Conservation (phyloP, 2,888 invertebrate genomes). For the Ptilodon capucinus region DNA sequence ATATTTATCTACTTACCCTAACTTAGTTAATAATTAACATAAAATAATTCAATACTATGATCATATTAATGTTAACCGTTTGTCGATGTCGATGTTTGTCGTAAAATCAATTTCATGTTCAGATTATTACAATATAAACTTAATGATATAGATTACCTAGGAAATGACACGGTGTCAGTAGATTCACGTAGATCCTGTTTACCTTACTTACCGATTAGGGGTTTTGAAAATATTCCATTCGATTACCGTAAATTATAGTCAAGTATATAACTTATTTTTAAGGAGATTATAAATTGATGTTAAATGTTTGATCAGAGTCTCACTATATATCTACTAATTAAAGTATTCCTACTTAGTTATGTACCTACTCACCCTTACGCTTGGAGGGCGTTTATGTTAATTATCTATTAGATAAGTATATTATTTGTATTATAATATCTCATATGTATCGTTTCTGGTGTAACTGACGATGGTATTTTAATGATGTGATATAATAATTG, state of each 20-base stretch:
- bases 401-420: too few species aligned
- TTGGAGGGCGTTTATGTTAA: too few species aligned
- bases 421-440: too few species aligned
- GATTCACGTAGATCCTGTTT: slow-evolving; percentile 2
- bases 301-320: too few species aligned
- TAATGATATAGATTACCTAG: slow-evolving; percentile 6
- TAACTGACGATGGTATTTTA: not conserved
- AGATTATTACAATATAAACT: slow-evolving; percentile 12
- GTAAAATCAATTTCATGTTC: slow-evolving; percentile 18
- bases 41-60: slow-evolving; percentile 24
- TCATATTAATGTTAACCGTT: slow-evolving; percentile 16
- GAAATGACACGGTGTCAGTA: slow-evolving; percentile 20
- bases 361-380: too few species aligned
- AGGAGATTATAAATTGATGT: not conserved
- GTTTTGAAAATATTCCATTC: slow-evolving; percentile 12
- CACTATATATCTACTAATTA: too few species aligned
- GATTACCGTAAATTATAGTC: slow-evolving; percentile 1
- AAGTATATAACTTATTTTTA: not conserved
- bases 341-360: too few species aligned
- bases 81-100: slow-evolving; percentile 20
- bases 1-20: slow-evolving; percentile 20
- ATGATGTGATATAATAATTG: not conserved
- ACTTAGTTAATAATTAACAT: slow-evolving; percentile 17
- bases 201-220: not conserved
- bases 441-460: too few species aligned